Evolutionary conservation across 2,113 vertebrate species (phyloP), one percentile per base, ranked within the genome.

Genomic region (Passer domesticus): DNA sequence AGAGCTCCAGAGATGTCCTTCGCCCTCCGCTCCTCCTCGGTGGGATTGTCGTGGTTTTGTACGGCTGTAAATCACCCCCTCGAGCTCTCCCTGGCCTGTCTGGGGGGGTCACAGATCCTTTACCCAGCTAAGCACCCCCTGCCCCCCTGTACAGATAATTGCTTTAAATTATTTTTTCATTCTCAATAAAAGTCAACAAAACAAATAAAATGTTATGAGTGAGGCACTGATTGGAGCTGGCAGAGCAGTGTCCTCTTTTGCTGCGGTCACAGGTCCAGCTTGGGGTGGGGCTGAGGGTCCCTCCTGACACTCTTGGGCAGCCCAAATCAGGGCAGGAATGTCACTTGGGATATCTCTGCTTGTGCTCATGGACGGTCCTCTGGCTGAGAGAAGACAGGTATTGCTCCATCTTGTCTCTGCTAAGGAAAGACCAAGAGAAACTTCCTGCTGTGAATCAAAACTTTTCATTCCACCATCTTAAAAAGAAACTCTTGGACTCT

Each of bases 101-200:
- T 20, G 28, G 43, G 44, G 7, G 78, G 67, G 58, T 85, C 88
- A 80, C 64, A 73, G 89, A 69, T 85, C 60, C 83, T 88, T 58
- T 24, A 22, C 83, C 94, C 85, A 77, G 68, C 60, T 79, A 80
- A 90, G 89, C 49, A 24, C 52, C 56, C 74, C 50, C 46, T 88
- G 49, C 39, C 41, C 85, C 81, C 62, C 87, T 97, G 97, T 97
- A 97, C 96, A 97, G 96, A 96, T 84, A 84, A 97, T 89, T 35
- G 87, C 94, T 95, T 98, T 97, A 97, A 98, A 97, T 97, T 98
- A 98, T 98, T 98, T 98, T 98, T 98, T 98, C 98, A 98, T 94
- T 98, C 97, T 93, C 96, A 96, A 92, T 97, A 97, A 97, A 97
- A 97, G 84, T 80, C 83, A 87, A 96, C 87, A 69, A 62, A 95